phyloP scores from a whole-genome alignment of 2,888 invertebrate genomes.

The Hydriomena furcata region DNA sequence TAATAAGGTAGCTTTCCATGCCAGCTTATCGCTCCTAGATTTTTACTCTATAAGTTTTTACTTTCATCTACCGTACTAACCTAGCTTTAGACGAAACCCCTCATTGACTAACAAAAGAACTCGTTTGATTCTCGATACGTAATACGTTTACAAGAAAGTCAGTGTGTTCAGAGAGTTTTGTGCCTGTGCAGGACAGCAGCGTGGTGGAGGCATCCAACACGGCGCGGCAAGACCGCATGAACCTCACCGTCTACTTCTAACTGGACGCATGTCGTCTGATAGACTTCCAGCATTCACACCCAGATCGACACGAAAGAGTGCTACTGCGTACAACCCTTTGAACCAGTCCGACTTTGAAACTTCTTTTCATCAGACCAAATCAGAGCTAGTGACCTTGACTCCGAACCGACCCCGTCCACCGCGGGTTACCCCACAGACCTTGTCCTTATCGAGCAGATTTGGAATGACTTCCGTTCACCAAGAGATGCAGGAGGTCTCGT shows the following conservation, averaged over 20 bases:
- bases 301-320: neutral
- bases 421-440: neutral
- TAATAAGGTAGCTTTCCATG: conserved; percentile 21
- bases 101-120: no score
- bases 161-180: conserved; percentile 38
- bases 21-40: neutral
- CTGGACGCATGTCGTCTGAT: no score
- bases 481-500: conserved; percentile 15
- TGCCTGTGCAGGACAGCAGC: conserved; percentile 60
- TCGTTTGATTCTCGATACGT: no score
- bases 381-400: neutral
- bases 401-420: neutral
- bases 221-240: conserved; percentile 82
- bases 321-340: neutral
- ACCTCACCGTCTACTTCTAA: conserved; percentile 88
- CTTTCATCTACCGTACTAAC: no score
- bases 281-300: no score
- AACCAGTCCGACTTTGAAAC: neutral
- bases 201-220: conserved; percentile 67
- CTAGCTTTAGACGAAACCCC: no score
- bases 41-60: no score
- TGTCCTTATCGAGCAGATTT: neutral
- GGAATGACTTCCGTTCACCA: neutral
- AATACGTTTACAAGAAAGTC: conserved; percentile 21
- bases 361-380: no score